Base-by-base conservation (phyloP, 2,888 invertebrate species). In the Clepsis dumicolana region DNA sequence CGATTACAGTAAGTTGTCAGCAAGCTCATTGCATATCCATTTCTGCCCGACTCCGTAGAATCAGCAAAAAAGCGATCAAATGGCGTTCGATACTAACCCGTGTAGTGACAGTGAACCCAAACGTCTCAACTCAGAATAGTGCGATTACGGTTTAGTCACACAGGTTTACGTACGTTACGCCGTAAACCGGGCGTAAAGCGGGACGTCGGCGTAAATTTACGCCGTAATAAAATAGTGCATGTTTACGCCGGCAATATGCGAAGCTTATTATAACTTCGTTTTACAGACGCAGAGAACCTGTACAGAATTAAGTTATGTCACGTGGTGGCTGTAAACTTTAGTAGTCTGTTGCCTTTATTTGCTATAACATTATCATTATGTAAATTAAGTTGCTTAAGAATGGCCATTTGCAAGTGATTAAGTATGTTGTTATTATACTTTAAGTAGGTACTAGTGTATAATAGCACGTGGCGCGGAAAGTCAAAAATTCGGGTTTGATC, bases 151-250 rank as follows among this genome's bases (percentile, higher is more conserved):
- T 25, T 53, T 44, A 54, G 60, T 53, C 44, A 27, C 59, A 53
- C 25, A 16, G 53, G 24, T 48, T 21, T 12, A 50, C 48, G 61
- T 21, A n/a, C 16, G n/a, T 48, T 10, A 29, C 14, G 41, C 53
- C 52, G 41, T 59, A 41, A 59, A 59, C 24, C 53, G 21, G 50
- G 21, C n/a, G 62, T 67, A 62, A 67, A 62, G 14, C 24, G 48
- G 25, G 41, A 52, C 4, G 21, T 16, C n/a, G 16, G 10, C 61
- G 48, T 67, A 67, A 67, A 67, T 50, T 56, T 44, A 66, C 53
- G 53, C 24, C 44, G 38, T 35, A 27, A 48, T 67, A 56, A 67
- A 67, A 61, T 61, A 66, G 53, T 54, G 60, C 44, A 54, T 48
- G 52, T 66, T 65, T 56, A 62, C 48, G 35, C 14, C 16, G 8